Base-by-base conservation (phyloP, 1,140 invertebrate species). In the Ruditapes philippinarum region DNA sequence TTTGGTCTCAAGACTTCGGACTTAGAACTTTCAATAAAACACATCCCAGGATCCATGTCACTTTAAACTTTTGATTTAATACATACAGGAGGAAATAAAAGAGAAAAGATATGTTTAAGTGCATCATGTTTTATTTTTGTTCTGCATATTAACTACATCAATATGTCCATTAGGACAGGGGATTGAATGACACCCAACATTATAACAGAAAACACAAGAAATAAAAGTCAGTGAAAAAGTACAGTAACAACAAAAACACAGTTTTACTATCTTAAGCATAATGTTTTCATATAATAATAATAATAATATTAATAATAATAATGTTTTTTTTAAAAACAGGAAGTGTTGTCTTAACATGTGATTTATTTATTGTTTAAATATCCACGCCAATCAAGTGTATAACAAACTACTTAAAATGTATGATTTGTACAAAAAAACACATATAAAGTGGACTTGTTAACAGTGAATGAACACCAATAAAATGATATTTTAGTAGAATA, bases 91-190 rank as follows among this genome's bases (percentile, higher is more conserved):
- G n/a, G n/a, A n/a, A n/a, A n/a, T n/a, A n/a, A n/a, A n/a, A 57
- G n/a, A 57, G 4, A 7, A 57, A 11, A 57, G 19, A 57, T n/a
- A 57, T 57, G 4, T 7, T 11, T 57, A 38, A 73, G 68, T 73
- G 68, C 68, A 73, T 73, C 68, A 73, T 73, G 68, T 73, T 73
- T 40, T 73, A 73, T 73, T 73, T 73, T 40, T 73, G 68, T 73
- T 73, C 68, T 73, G 68, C 68, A 73, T 73, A 73, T 19, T 73
- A 73, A 73, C 68, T 73, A 73, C 68, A 73, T 73, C 36, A 73
- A 73, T 73, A n/a, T 73, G 68, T 73, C 68, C 38, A 38, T 73
- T 38, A 17, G 38, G 68, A 73, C 68, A 1, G 68, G 68, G 51
- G n/a, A 73, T 73, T 19, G 68, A 73, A 73, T 2, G 4, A 38